Base-by-base conservation (phyloP, 2,888 invertebrate species). In the Cosmia pyralina region DNA sequence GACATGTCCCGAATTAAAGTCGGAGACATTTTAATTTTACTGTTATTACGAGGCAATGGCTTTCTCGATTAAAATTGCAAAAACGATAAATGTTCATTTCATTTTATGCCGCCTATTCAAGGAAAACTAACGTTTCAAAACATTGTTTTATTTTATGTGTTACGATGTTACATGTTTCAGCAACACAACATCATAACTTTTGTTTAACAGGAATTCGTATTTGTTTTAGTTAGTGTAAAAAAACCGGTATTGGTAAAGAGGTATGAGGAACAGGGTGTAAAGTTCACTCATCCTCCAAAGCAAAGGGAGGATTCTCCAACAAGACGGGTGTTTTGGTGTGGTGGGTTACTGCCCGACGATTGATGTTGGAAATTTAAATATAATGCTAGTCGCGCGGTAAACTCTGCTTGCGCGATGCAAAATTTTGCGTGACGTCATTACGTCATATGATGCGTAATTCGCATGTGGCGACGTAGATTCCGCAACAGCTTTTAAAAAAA, bases 1-100 rank as follows among this genome's bases (percentile, higher is more conserved):
- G 48, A 22, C 41, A 34, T 41, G n/a, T 53, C 6, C 46, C 7
- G 17, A 60, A 52, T 75, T 28, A 17, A 59, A 68, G 15, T n/a
- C 4, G 13, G 17, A 28, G 17, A 75, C 2, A 48, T 48, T 75
- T 74, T 38, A 28, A 75, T 59, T 59, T 53, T 48, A 28, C 11
- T 38, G 11, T 48, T 44, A 13, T 13, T 13, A 17, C 4, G 11
- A 63, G 11, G 8, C 17, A 34, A 8, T 62, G n/a, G 15, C 7
- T 11, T n/a, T n/a, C n/a, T 34, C 17, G 5, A 44, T 46, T 15
- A 46, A n/a, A 46, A 46, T 15, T 41, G 6, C 19, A 19, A n/a
- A n/a, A n/a, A n/a, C n/a, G n/a, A n/a, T n/a, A n/a, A n/a, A n/a
- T 8, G 15, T 15, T 60, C 11, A 46, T 62, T 17, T 15, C 4